A percentile compares a stretch with the other conserved stretches of the same genome.
Evolutionary conservation across 2,113 vertebrate genomes (phyloP).

Genomic region (Stomatorhinus ivindoensis): DNA sequence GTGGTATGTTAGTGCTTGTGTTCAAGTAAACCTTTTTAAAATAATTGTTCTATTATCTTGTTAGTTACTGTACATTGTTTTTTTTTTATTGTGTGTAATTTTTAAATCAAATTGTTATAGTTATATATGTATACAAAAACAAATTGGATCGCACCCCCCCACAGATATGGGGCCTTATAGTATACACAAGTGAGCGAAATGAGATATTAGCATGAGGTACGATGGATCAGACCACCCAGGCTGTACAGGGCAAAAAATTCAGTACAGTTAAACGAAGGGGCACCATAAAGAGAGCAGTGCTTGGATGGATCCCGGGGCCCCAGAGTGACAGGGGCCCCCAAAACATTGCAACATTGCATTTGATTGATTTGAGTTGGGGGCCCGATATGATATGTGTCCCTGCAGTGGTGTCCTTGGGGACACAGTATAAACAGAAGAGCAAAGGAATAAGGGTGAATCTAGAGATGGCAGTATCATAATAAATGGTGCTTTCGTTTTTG

Average conservation of each 20-base stretch:
- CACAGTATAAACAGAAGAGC: background rate
- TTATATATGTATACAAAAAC: too few relatives aligned
- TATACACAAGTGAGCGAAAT: background rate
- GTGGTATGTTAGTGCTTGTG: too few relatives aligned
- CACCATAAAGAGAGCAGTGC: background rate
- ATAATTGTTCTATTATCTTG: too few relatives aligned
- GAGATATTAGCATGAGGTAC: background rate
- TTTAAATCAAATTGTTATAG: too few relatives aligned
- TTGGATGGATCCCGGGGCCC: background rate
- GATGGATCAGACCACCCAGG: background rate
- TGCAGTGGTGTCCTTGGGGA: background rate
- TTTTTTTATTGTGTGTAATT: too few relatives aligned
- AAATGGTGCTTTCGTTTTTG: background rate
- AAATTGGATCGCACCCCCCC: background rate
- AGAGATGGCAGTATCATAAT: background rate
- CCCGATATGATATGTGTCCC: background rate
- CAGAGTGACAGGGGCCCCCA: background rate
- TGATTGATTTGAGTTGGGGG: background rate
- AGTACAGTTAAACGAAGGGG: background rate
- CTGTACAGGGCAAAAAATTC: background rate
- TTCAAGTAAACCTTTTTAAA: too few relatives aligned
- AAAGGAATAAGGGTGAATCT: background rate
- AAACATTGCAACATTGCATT: background rate
- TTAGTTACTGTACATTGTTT: too few relatives aligned
- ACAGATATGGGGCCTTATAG: background rate